Base-by-base conservation (phyloP, 2,888 invertebrate species). In the Balanococcus diminutus region DNA sequence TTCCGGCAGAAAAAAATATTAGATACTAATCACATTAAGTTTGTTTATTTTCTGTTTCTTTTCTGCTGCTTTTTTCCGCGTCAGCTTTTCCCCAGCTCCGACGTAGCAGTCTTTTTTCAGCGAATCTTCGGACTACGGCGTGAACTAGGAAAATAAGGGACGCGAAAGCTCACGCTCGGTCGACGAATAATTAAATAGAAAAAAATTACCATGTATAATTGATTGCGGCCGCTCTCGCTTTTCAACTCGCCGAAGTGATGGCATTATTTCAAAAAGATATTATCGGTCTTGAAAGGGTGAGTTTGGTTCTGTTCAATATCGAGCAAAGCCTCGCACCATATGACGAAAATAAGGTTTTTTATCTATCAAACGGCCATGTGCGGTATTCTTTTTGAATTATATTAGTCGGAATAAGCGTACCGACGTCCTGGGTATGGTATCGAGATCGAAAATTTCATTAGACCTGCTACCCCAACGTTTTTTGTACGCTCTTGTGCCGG, bases 141-240 rank as follows among this genome's bases (percentile, higher is more conserved):
- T 46, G 46, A 46, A 28, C n/a, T n/a, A n/a, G n/a, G n/a, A 32
- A 28, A 72, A 72, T 32, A 28, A 25, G 61, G 61, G 25, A 11
- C 72, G 72, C 31, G 72, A 72, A 31, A 72, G 31, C 32, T 72
- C 31, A n/a, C 0, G n/a, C 46, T 46, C 46, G 72, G 72, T 72
- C 72, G 72, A n/a, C 72, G 72, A 72, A 72, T 72, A 72, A 72
- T 72, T 72, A 72, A 72, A 72, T 72, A 72, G 31, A 72, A 72
- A 72, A 61, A 72, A 72, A 72, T 72, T 72, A 72, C 32, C 72
- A 72, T 72, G 72, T 72, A 72, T 72, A 72, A 72, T 72, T 72
- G 72, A 72, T 72, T 72, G 72, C 72, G 72, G 6, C 72, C 72
- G 72, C n/a, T 6, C 46, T 46, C 46, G 46, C n/a, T n/a, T 72